Evolutionary conservation across 2,888 invertebrate genomes (phyloP).

Genomic region (Zhengitettix transpicula): DNA sequence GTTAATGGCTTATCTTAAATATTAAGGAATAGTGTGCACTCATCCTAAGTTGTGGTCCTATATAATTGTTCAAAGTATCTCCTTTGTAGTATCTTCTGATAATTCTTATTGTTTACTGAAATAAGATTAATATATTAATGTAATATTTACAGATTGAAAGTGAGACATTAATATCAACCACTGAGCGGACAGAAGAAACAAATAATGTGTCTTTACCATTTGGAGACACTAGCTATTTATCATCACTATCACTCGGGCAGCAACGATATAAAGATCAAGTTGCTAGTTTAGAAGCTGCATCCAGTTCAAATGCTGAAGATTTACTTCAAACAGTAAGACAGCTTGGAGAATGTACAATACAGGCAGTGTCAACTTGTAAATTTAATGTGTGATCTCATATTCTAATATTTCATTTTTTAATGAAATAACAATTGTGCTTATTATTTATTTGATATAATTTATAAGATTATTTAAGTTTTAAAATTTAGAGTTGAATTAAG

Average conservation of each 20-base stretch:
- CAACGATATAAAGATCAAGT: slow-evolving; percentile 4
- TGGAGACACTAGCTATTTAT: slow-evolving; percentile 5
- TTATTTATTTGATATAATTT: too few relatives aligned
- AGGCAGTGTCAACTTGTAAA: background rate
- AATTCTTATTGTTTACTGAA: too few relatives aligned
- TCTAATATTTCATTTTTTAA: too few relatives aligned
- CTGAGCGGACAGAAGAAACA: background rate
- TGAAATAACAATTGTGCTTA: too few relatives aligned
- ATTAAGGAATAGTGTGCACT: too few relatives aligned
- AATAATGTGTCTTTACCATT: slow-evolving; percentile 1
- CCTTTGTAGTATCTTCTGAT: too few relatives aligned
- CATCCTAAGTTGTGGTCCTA: too few relatives aligned
- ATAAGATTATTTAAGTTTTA: too few relatives aligned
- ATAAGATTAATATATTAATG: background rate
- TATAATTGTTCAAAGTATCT: too few relatives aligned
- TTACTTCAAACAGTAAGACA: slow-evolving; percentile 7
- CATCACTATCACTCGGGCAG: slow-evolving; percentile 4
- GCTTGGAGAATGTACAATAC: slow-evolving; percentile 9
- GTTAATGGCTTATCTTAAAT: too few relatives aligned
- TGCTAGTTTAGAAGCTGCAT: background rate
- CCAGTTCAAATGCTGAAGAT: slow-evolving; percentile 1
- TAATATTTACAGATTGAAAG: background rate
- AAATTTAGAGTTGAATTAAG: too few relatives aligned
- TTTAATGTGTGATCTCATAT: too few relatives aligned
- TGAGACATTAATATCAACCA: background rate